Percentiles rank a stretch among this genome's conserved stretches.
Conservation (phyloP, 2,797 vertebrate genomes). For the Sebastes wilsoni region DNA sequence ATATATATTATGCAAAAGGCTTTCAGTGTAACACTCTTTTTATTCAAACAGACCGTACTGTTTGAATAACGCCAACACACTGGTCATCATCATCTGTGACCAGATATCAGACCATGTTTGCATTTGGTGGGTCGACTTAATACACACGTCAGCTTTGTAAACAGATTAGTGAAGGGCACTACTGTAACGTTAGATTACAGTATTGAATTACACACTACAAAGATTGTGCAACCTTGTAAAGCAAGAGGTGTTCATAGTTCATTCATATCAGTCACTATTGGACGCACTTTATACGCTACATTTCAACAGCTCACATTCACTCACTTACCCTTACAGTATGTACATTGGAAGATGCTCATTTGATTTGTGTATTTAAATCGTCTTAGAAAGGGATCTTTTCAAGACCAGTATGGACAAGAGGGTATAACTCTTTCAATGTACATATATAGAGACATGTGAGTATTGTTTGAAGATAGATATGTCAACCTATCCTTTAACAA, state of each 20-base stretch:
- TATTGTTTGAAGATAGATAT: background rate
- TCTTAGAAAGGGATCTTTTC: too few relatives aligned
- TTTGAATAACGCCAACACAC: background rate
- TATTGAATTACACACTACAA: background rate
- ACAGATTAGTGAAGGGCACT: background rate
- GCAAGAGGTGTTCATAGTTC: background rate
- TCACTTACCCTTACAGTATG: background rate
- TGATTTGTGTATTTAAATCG: too few relatives aligned
- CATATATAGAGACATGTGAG: background rate
- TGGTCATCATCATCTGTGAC: background rate
- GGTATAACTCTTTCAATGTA: too few relatives aligned
- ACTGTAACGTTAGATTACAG: background rate
- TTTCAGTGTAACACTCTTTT: background rate
- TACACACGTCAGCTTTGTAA: background rate
- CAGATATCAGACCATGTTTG: background rate
- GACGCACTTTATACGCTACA: background rate
- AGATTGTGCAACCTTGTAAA: background rate
- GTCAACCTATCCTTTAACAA: background rate
- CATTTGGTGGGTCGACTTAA: background rate
- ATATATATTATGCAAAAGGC: constrained; percentile 20
- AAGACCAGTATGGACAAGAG: too few relatives aligned
- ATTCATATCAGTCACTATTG: background rate
- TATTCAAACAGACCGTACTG: background rate
- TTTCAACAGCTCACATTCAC: background rate
- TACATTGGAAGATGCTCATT: background rate